Percentiles rank a stretch among this genome's conserved stretches.
Conservation (phyloP, 1,140 invertebrate species). For the Panulirus ornatus region DNA sequence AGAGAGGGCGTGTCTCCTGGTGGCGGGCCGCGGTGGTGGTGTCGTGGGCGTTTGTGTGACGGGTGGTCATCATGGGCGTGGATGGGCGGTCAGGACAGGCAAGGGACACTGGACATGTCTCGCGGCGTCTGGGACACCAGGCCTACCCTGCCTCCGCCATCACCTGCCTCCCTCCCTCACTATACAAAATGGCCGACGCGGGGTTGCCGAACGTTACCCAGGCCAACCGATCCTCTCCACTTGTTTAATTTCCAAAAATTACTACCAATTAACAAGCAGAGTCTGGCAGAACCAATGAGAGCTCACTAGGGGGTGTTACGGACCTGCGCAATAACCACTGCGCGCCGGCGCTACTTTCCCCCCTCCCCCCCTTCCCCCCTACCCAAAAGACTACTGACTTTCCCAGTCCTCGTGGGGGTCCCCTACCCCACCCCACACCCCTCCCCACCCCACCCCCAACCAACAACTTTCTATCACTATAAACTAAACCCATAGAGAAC, state of each 20-base stretch:
- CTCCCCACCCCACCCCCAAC: too few relatives aligned
- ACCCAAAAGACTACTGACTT: conserved; percentile 55
- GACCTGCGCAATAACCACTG: conserved; percentile 71
- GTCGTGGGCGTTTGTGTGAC: neutral
- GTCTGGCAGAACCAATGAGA: conserved; percentile 71
- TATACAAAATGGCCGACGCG: conserved; percentile 69
- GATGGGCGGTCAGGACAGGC: conserved; percentile 34
- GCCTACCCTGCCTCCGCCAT: too few relatives aligned
- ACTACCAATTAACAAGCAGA: conserved; percentile 72
- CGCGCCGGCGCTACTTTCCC: conserved; percentile 63
- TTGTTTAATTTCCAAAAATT: conserved; percentile 73
- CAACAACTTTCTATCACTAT: neutral
- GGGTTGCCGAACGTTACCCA: conserved; percentile 65
- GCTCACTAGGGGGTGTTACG: conserved; percentile 71
- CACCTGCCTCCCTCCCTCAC: conserved; percentile 48
- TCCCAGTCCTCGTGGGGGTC: conserved; percentile 45
- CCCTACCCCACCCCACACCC: neutral
- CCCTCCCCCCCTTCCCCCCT: conserved; percentile 20
- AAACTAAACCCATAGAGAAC: neutral
- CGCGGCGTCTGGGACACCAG: conserved; percentile 58
- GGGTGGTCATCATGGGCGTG: conserved; percentile 35
- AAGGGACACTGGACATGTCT: conserved; percentile 4
- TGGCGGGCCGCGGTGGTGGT: neutral
- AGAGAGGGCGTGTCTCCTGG: neutral
- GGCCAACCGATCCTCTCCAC: conserved; percentile 53